Percentiles rank a stretch among this genome's conserved stretches.
Evolutionary conservation across 2,888 invertebrate species (phyloP).

Genomic region (Belgica antarctica): DNA sequence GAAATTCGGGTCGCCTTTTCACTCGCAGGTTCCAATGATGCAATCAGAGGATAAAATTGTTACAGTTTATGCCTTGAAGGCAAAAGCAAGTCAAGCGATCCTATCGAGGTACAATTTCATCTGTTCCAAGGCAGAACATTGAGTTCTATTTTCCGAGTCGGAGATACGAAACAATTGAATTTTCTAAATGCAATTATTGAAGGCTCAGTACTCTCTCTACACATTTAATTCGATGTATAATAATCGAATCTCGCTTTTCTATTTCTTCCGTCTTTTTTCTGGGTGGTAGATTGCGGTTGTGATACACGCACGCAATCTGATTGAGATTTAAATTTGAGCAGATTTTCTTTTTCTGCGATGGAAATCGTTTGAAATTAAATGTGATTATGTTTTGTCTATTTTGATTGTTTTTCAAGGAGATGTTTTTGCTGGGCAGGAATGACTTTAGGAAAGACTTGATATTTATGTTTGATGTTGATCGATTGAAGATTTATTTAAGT

Average conservation of each 20-base stretch:
- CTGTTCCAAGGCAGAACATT: not conserved
- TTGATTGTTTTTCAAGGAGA: no score
- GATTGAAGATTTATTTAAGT: no score
- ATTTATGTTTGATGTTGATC: no score
- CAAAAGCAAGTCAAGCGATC: not conserved
- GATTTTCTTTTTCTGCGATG: not conserved
- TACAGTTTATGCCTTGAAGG: conserved; percentile 12
- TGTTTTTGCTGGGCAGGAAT: no score
- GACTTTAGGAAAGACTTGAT: no score
- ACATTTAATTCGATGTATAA: conserved; percentile 31
- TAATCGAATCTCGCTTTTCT: conserved; percentile 25
- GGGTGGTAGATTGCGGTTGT: conserved; percentile 15
- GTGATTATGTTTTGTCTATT: no score
- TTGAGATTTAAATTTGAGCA: conserved; percentile 12
- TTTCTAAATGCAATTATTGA: conserved; percentile 31
- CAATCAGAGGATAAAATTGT: conserved; percentile 13
- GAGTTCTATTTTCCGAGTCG: not conserved
- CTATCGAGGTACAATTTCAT: not conserved
- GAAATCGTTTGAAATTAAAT: conserved; percentile 9
- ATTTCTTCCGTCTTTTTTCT: conserved; percentile 2
- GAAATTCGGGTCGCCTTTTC: not conserved
- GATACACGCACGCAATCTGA: not conserved
- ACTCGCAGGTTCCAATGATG: conserved; percentile 11
- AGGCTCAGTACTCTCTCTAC: conserved; percentile 14
- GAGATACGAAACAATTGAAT: conserved; percentile 34